phyloP scores from a whole-genome alignment of 2,888 invertebrate genomes.

The Campaea margaritaria region DNA sequence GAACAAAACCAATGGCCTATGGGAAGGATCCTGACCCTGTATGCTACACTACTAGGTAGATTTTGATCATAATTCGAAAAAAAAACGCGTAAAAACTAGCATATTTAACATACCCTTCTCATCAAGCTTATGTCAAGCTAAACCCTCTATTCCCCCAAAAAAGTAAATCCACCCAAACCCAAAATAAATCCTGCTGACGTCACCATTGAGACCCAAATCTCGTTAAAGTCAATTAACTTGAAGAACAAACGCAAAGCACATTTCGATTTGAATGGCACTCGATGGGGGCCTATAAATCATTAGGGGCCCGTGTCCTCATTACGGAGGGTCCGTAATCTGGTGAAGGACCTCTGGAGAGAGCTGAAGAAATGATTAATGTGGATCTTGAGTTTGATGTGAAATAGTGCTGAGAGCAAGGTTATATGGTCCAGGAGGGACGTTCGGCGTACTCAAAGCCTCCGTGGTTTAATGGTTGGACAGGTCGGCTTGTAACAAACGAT shows the following conservation, averaged over 20 bases:
- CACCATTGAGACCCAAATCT: slow-evolving; percentile 37
- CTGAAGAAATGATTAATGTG: slow-evolving; percentile 20
- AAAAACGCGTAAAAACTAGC: too few species aligned
- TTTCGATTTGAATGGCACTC: slow-evolving; percentile 52
- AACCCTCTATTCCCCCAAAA: neutral
- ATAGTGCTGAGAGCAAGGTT: neutral
- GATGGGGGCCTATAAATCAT: slow-evolving; percentile 45
- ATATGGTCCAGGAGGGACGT: neutral
- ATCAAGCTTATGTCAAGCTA: too few species aligned
- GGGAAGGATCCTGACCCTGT: too few species aligned
- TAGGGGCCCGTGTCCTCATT: slow-evolving; percentile 38
- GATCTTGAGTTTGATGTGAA: slow-evolving; percentile 13
- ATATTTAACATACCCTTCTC: too few species aligned
- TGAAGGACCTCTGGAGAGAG: slow-evolving; percentile 28
- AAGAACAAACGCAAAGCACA: slow-evolving; percentile 52
- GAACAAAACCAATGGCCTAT: too few species aligned
- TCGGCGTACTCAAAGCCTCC: neutral
- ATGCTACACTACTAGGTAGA: too few species aligned
- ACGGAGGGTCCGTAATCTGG: slow-evolving; percentile 31
- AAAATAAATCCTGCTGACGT: slow-evolving; percentile 36
- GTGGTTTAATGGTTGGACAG: too few species aligned
- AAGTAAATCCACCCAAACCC: slow-evolving; percentile 24
- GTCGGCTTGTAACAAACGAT: too few species aligned
- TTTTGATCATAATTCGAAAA: too few species aligned
- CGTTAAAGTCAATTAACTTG: slow-evolving; percentile 53